Percentiles rank a stretch among this genome's conserved stretches.
These are phyloP conservation scores for Hapalemur alaotrensis DNA, from an alignment of 2,797 vertebrate species.

Conservation along the genomic window DNA sequence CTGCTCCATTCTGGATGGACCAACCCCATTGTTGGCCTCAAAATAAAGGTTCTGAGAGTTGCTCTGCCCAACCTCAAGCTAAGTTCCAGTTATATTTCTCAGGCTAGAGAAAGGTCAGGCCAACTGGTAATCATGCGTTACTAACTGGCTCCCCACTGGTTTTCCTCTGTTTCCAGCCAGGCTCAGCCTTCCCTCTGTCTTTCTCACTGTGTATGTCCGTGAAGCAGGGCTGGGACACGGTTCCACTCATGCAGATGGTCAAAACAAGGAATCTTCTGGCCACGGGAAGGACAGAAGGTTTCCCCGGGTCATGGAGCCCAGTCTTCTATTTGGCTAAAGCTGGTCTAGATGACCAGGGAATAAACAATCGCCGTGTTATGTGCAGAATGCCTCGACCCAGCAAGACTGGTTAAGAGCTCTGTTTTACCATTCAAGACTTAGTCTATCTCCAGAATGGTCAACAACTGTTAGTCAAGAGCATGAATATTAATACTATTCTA, in stretches of 20 bases:
- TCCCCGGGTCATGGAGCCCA: fast-evolving
- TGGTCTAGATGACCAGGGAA: neutral
- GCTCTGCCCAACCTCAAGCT: neutral
- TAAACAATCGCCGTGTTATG: neutral
- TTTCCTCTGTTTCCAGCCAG: neutral
- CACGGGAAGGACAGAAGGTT: neutral
- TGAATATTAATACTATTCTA: neutral
- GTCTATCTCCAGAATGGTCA: neutral
- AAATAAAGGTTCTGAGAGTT: neutral
- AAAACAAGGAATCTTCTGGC: neutral
- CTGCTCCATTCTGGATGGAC: neutral
- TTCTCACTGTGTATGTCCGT: neutral
- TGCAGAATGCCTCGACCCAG: neutral
- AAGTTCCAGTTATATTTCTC: neutral
- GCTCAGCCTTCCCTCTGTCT: neutral
- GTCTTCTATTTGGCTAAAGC: neutral
- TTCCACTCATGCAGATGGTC: neutral
- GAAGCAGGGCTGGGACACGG: too few relatives aligned
- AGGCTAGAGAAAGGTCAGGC: conserved; percentile 11
- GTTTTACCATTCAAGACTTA: neutral
- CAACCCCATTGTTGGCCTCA: neutral
- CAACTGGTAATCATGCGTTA: neutral
- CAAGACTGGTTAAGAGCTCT: neutral
- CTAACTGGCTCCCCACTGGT: neutral
- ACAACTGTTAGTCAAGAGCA: neutral